Evolutionary conservation across 2,797 vertebrate genomes (phyloP), one percentile per base, ranked within the genome.

Genomic region (Fratercula arctica): DNA sequence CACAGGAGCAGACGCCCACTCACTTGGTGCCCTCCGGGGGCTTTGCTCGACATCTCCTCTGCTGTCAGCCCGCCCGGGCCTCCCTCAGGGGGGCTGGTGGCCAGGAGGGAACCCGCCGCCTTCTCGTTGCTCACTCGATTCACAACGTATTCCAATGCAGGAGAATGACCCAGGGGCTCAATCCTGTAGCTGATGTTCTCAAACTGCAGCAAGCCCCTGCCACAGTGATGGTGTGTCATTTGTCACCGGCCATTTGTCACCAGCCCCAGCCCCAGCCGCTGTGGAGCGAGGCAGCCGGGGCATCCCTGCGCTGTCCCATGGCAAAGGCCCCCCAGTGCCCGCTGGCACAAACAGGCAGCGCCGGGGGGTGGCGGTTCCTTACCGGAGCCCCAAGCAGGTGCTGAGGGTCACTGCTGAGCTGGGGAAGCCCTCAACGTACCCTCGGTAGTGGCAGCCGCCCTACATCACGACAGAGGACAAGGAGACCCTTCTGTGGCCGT

Each of bases 131-230:
- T 87, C 83, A 97, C 50, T 48, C 89, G 91, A 33, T 97, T 97
- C 93, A 98, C 23, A 16, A 97, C 16, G 60, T 98, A 97, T 56
- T 31, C 59, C 16, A 45, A 89, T 0, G 20, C 43, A 5, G 85
- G 11, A 6, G 90, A 57, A 9, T 5, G 10, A 25, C 54, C 85
- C 90, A 93, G 90, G 54, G 93, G 93, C 85, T 93, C 87, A 1
- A 94, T 89, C 14, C 85, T 17, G 0, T 91, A 93, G 93, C 87
- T 95, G 53, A 83, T 2, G 1, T 93, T 89, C 67, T 83, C 84
- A 28, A 95, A 94, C 94, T 94, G 94, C 89, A 95, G 79, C 79
- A 94, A 37, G 24, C 90, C 95, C 90, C 95, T 95, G 92, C 72
- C 90, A 6, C 5, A 23, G 72, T 13, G 66, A 23, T 18, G 5